Percentiles rank a stretch among this genome's conserved stretches.
Conservation (phyloP, 2,797 vertebrate species). For the Cygnus olor region DNA sequence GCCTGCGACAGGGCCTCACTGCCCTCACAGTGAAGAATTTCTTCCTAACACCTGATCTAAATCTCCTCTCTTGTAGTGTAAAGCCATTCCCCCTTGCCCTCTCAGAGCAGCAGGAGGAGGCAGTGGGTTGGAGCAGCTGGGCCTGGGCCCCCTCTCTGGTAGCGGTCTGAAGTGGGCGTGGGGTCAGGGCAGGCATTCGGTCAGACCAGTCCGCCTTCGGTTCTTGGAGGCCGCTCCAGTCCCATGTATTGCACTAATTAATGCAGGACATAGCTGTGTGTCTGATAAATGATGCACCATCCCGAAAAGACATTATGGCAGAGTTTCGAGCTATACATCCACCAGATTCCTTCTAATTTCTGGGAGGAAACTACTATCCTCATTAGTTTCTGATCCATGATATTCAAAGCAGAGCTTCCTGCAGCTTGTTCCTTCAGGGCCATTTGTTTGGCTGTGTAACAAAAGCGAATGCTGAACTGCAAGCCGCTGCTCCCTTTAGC, state of each 20-base stretch:
- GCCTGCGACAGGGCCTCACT: no score
- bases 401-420: not conserved
- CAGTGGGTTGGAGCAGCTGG: fast-evolving
- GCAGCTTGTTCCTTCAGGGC: not conserved
- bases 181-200: not conserved
- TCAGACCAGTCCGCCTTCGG: not conserved
- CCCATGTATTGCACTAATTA: fast-evolving
- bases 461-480: not conserved
- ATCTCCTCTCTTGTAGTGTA: no score
- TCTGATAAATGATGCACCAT: not conserved
- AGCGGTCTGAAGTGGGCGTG: fast-evolving
- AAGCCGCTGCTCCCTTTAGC: not conserved
- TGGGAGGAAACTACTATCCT: not conserved
- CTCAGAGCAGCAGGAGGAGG: no score
- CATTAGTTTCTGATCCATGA: not conserved
- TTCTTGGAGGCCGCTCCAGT: not conserved
- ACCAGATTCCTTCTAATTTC: not conserved
- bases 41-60: no score
- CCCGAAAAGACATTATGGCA: no score
- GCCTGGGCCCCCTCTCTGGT: fast-evolving
- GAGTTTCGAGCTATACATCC: not conserved
- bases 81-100: no score
- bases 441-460: not conserved
- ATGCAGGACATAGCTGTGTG: not conserved
- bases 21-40: no score